These are phyloP conservation scores for Quadriops clusia DNA, from an alignment of 2,888 invertebrate genomes.

Conservation along the genomic window DNA sequence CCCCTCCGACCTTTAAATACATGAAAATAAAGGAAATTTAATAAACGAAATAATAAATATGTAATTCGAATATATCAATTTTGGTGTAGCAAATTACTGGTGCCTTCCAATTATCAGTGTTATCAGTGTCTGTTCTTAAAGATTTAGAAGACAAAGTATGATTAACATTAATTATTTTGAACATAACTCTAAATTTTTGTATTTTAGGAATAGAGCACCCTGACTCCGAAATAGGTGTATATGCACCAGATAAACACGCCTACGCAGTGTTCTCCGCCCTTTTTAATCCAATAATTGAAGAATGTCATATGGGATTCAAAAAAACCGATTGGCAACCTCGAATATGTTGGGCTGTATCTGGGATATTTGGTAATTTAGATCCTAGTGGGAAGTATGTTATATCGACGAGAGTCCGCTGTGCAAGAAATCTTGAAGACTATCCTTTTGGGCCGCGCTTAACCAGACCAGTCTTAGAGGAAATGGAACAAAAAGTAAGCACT, in stretches of 20 bases:
- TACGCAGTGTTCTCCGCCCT: slow-evolving; percentile 51
- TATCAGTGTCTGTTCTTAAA: no score
- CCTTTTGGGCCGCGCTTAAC: slow-evolving; percentile 57
- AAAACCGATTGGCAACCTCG: slow-evolving; percentile 46
- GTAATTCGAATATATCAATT: no score
- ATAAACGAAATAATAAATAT: no score
- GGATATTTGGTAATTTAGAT: slow-evolving; percentile 44
- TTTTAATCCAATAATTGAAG: slow-evolving; percentile 57
- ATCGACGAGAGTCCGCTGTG: slow-evolving; percentile 55
- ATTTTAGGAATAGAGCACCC: slow-evolving; percentile 47
- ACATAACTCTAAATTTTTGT: not conserved
- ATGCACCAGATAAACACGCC: slow-evolving; percentile 57
- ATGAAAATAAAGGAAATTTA: no score
- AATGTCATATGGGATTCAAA: slow-evolving; percentile 52
- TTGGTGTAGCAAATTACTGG: no score
- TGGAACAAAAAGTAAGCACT: slow-evolving; percentile 42
- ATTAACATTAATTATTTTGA: not conserved
- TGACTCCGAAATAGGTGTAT: slow-evolving; percentile 53
- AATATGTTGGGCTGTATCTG: slow-evolving; percentile 48
- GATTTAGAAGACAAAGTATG: no score
- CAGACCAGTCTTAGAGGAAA: slow-evolving; percentile 48
- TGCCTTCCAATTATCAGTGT: no score
- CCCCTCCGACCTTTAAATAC: no score
- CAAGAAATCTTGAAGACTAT: slow-evolving; percentile 47
- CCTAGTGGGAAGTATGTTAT: slow-evolving; percentile 47